These are phyloP conservation scores for Orius insidiosus DNA, from an alignment of 1,140 invertebrate genomes.

Conservation along the genomic window DNA sequence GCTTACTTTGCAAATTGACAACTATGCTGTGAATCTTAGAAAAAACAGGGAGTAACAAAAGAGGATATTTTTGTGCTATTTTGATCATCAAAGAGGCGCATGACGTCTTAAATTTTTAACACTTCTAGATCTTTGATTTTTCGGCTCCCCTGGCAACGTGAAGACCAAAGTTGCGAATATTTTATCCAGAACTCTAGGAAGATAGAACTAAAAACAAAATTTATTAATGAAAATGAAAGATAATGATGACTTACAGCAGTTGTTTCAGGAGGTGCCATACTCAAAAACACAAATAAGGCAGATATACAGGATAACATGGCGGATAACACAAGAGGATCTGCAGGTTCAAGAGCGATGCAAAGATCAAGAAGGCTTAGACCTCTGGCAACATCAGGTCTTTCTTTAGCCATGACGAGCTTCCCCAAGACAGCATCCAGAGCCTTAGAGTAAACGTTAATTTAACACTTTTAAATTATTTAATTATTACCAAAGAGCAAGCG, in stretches of 20 bases:
- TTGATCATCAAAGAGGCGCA: slow-evolving; percentile 80
- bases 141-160: slow-evolving; percentile 40
- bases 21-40: slow-evolving; percentile 62
- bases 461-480: background rate
- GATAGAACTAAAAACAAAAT: slow-evolving; percentile 23
- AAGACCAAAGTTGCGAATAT: slow-evolving; percentile 69
- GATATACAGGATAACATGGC: slow-evolving; percentile 74
- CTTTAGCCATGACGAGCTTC: slow-evolving; percentile 42
- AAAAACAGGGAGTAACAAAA: slow-evolving; percentile 69
- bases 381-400: slow-evolving; percentile 43
- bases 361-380: slow-evolving; percentile 55
- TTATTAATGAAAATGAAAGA: slow-evolving; percentile 5
- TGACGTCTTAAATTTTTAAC: slow-evolving; percentile 74
- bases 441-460: slow-evolving; percentile 24
- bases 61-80: slow-evolving; percentile 64
- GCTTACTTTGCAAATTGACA: slow-evolving; percentile 40
- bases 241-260: slow-evolving; percentile 16
- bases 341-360: slow-evolving; percentile 55
- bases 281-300: slow-evolving; percentile 74
- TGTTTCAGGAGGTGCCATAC: slow-evolving; percentile 60
- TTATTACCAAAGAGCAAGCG: slow-evolving; percentile 36
- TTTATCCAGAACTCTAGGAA: slow-evolving; percentile 67
- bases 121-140: slow-evolving; percentile 43
- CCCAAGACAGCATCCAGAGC: slow-evolving; percentile 64
- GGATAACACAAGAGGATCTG: slow-evolving; percentile 59